Percentiles rank a stretch among this genome's conserved stretches.
These are phyloP conservation scores for Leptoclinus maculatus DNA, from an alignment of 2,797 vertebrate species.

Conservation along the genomic window DNA sequence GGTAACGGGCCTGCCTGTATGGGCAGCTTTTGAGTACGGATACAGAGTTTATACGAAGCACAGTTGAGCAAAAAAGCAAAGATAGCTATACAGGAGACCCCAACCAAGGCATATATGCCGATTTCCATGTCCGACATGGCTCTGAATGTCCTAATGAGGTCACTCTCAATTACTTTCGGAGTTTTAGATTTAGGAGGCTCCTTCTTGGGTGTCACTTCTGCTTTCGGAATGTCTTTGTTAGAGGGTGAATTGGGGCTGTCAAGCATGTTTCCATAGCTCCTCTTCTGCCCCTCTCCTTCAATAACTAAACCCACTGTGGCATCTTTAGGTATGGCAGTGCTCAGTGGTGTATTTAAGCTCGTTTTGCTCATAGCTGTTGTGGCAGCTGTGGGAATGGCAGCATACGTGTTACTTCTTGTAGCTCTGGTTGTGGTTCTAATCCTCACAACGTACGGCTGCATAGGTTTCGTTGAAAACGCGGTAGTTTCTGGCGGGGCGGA, in stretches of 20 bases:
- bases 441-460: constrained; percentile 49
- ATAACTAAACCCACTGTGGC: constrained; percentile 27
- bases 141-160: constrained; percentile 79
- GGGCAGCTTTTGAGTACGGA: constrained; percentile 86
- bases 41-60: constrained; percentile 86
- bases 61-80: constrained; percentile 95
- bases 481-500: constrained; percentile 34
- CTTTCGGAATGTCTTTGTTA: constrained; percentile 51
- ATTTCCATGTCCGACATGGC: constrained; percentile 91
- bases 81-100: constrained; percentile 91
- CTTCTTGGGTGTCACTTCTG: constrained; percentile 64
- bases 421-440: constrained; percentile 45
- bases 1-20: constrained; percentile 79
- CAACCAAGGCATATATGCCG: constrained; percentile 91
- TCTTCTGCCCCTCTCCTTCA: constrained; percentile 69
- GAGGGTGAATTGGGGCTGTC: constrained; percentile 80
- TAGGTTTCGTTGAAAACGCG: constrained; percentile 25
- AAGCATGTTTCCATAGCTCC: constrained; percentile 73
- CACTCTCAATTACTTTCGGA: constrained; percentile 77
- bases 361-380: constrained; percentile 36
- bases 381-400: not conserved
- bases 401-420: constrained; percentile 16
- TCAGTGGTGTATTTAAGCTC: constrained; percentile 45
- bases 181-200: constrained; percentile 81
- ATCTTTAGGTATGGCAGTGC: constrained; percentile 65